A percentile compares a stretch with the other conserved stretches of the same genome.
Evolutionary conservation across 1,140 invertebrate genomes (phyloP).

Genomic region (Drosophila grimshawi): DNA sequence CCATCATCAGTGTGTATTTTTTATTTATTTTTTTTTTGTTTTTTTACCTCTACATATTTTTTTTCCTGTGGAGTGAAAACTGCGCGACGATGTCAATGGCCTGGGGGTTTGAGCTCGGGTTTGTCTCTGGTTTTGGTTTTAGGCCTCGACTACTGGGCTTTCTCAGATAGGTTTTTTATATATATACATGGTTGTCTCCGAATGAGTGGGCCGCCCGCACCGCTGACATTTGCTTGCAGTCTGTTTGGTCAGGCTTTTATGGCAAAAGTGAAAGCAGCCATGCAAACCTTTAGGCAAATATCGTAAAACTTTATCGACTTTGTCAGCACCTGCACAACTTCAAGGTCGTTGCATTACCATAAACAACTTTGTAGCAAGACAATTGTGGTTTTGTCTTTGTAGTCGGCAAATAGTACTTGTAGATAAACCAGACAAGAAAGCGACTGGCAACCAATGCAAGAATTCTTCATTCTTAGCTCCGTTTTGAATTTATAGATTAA

Average conservation of each 20-base stretch:
- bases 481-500: background rate
- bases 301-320: conserved; percentile 48
- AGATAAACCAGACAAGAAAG: background rate
- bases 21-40: conserved; percentile 20
- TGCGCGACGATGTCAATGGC: conserved; percentile 61
- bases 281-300: conserved; percentile 42
- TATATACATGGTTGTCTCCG: conserved; percentile 21
- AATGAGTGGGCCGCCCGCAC: conserved; percentile 43
- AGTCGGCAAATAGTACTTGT: background rate
- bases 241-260: conserved; percentile 13
- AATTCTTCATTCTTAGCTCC: background rate
- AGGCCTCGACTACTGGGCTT: conserved; percentile 56
- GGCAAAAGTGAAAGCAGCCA: conserved; percentile 67
- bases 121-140: background rate
- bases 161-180: conserved; percentile 42
- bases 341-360: conserved; percentile 64
- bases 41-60: conserved; percentile 19
- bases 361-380: conserved; percentile 15
- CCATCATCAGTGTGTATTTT: background rate
- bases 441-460: background rate
- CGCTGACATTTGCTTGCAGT: conserved; percentile 50
- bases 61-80: conserved; percentile 60
- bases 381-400: background rate
- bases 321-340: conserved; percentile 53
- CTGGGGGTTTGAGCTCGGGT: conserved; percentile 22